phyloP scores from a whole-genome alignment of 2,888 invertebrate genomes.

The Drosophila borealis region DNA sequence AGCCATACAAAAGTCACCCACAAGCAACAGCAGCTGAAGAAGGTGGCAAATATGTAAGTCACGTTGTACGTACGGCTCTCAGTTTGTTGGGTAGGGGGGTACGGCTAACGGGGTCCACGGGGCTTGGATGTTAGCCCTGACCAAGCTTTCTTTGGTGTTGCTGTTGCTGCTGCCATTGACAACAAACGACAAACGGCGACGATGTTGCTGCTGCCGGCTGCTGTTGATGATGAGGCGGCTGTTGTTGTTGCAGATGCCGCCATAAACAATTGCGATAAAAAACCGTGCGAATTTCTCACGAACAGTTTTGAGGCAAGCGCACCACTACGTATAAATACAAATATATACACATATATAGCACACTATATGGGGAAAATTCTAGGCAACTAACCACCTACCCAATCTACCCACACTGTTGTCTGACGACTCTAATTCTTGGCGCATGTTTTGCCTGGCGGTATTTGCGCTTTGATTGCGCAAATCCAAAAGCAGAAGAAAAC shows the following conservation, averaged over 20 bases:
- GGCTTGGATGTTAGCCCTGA: conserved; percentile 40
- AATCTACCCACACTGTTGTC: conserved; percentile 32
- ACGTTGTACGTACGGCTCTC: conserved; percentile 61
- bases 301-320: conserved; percentile 56
- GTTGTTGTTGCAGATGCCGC: conserved; percentile 72
- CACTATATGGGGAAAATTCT: conserved; percentile 44
- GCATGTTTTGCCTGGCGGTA: conserved; percentile 75
- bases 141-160: conserved; percentile 69
- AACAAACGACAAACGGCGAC: conserved; percentile 55
- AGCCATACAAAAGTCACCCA: conserved; percentile 69
- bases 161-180: conserved; percentile 57
- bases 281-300: conserved; percentile 80
- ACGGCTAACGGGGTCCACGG: conserved; percentile 25
- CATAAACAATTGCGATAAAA: conserved; percentile 81
- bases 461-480: conserved; percentile 76
- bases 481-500: conserved; percentile 52
- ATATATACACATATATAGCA: background rate
- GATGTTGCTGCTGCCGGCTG: conserved; percentile 36
- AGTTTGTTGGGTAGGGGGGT: conserved; percentile 16
- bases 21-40: conserved; percentile 64
- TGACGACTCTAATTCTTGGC: conserved; percentile 63
- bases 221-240: conserved; percentile 41
- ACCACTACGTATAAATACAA: background rate
- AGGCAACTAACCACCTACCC: conserved; percentile 13
- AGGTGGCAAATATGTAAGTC: conserved; percentile 81